A percentile compares a stretch with the other conserved stretches of the same genome.
Conservation (phyloP, 2,888 invertebrate genomes). For the Caenorhabditis zanzibari region DNA sequence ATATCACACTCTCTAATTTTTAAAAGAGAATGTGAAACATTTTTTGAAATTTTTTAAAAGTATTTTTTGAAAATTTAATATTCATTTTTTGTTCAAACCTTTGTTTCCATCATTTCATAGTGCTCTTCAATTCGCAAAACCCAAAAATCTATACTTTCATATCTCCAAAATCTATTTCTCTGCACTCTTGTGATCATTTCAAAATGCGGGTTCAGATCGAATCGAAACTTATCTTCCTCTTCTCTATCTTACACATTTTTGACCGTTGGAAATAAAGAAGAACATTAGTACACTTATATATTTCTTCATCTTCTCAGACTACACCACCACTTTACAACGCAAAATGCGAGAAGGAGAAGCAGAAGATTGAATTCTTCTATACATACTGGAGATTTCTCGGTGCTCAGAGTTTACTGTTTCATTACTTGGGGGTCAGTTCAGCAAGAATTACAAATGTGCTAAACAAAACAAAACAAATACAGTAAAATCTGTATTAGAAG, state of each 20-base stretch:
- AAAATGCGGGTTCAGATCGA: not conserved
- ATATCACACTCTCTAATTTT: no score
- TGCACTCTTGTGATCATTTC: slow-evolving; percentile 3
- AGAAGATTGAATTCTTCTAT: slow-evolving; percentile 4
- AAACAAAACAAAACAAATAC: no score
- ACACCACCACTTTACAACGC: slow-evolving; percentile 6
- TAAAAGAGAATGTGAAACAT: no score
- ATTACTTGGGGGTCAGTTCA: no score
- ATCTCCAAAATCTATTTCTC: not conserved
- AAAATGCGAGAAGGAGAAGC: not conserved
- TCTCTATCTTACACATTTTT: slow-evolving; percentile 2
- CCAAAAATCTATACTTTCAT: not conserved
- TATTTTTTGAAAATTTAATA: no score
- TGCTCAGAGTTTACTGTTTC: not conserved
- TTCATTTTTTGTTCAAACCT: no score
- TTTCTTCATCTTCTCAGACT: slow-evolving; percentile 4
- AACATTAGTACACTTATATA: slow-evolving; percentile 9
- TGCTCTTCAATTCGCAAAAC: no score
- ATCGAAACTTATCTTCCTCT: not conserved
- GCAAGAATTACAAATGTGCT: no score
- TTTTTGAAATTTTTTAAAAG: no score
- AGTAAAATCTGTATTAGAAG: no score
- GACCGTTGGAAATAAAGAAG: not conserved
- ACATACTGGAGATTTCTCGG: not conserved
- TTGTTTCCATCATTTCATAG: no score